Conservation (phyloP, 1,140 invertebrate genomes). For the Platyscapa corneri region DNA sequence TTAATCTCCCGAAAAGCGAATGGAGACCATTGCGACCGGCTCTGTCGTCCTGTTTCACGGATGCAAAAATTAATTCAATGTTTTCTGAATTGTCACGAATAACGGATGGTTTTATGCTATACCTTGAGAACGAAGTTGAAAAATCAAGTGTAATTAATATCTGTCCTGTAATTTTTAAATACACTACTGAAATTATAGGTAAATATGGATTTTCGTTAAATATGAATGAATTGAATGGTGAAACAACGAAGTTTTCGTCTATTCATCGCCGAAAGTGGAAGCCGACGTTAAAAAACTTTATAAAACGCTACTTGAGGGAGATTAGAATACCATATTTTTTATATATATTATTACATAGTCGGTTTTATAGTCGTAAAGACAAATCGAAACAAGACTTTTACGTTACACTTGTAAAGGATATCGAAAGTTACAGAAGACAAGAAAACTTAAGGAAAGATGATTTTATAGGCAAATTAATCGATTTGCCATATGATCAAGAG, state of each 20-base stretch:
- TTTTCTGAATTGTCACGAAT: neutral
- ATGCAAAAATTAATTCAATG: constrained; percentile 21
- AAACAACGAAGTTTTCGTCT: neutral
- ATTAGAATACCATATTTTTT: too few species aligned
- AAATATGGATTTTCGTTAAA: neutral
- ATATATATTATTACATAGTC: too few species aligned
- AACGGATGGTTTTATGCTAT: neutral
- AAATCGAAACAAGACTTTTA: neutral
- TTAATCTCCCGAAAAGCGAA: neutral
- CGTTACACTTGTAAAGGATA: neutral
- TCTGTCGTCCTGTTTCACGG: constrained; percentile 16
- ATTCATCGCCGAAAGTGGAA: too few species aligned
- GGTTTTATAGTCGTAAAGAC: neutral
- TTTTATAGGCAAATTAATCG: constrained; percentile 3
- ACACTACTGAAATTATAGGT: constrained; percentile 58
- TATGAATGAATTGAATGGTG: neutral
- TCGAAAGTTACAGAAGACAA: neutral
- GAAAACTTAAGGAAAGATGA: neutral
- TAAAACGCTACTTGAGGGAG: too few species aligned
- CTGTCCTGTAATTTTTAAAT: constrained; percentile 24
- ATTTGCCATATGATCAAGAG: neutral
- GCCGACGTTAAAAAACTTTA: too few species aligned
- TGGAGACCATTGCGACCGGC: neutral
- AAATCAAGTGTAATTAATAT: neutral
- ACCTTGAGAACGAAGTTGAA: neutral